Percentiles rank a stretch among this genome's conserved stretches.
Conservation (phyloP, 2,888 invertebrate genomes). For the Melieria omissa region DNA sequence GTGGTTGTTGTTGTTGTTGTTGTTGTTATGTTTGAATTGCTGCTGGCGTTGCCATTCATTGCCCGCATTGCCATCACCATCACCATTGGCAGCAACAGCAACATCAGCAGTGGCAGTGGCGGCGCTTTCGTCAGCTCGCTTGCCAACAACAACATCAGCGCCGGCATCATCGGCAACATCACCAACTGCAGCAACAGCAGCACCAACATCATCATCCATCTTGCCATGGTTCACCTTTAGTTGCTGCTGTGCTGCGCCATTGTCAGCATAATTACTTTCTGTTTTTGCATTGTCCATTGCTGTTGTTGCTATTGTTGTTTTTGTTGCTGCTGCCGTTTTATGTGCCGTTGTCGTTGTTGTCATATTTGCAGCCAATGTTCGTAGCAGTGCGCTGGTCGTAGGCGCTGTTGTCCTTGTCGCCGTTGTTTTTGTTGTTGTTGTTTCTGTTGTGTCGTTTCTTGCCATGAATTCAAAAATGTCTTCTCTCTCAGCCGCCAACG, state of each 20-base stretch:
- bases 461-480: slow-evolving; percentile 42
- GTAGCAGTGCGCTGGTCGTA: neutral
- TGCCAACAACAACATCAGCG: neutral
- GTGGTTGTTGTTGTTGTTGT: neutral
- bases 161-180: slow-evolving; percentile 1
- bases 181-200: neutral
- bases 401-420: neutral
- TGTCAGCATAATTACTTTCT: slow-evolving; percentile 34
- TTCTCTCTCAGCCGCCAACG: slow-evolving; percentile 10
- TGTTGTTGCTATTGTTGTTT: slow-evolving; percentile 7
- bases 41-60: slow-evolving; percentile 33
- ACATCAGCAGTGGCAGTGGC: neutral
- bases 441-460: slow-evolving; percentile 20
- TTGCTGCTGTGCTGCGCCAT: neutral
- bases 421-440: slow-evolving; percentile 19
- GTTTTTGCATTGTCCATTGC: slow-evolving; percentile 15
- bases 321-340: neutral
- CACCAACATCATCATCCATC: slow-evolving; percentile 4
- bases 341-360: slow-evolving; percentile 12
- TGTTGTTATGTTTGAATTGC: slow-evolving; percentile 1
- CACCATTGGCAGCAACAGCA: slow-evolving; percentile 9
- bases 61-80: slow-evolving; percentile 39
- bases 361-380: neutral
- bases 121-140: slow-evolving; percentile 11
- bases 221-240: neutral